Percentiles rank a stretch among this genome's conserved stretches.
Evolutionary conservation across 2,113 vertebrate species (phyloP).

Genomic region (Toxostoma redivivum): DNA sequence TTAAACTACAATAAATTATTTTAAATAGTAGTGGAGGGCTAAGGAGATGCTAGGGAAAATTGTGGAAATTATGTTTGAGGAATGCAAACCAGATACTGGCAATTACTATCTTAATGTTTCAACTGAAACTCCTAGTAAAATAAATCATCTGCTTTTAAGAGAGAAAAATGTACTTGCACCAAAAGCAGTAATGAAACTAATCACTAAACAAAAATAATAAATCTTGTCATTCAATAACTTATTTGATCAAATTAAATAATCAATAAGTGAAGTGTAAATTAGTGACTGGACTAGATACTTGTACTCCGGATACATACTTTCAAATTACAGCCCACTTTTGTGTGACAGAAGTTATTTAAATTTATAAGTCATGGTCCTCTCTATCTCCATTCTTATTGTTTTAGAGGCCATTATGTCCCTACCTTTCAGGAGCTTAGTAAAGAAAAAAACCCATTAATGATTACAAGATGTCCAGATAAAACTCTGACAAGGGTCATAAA

Average conservation of each 20-base stretch:
- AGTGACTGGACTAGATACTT: background rate
- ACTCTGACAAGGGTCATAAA: background rate
- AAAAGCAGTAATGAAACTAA: background rate
- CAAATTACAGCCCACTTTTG: background rate
- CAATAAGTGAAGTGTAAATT: background rate
- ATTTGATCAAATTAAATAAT: background rate
- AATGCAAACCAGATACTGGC: background rate
- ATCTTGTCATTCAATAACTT: background rate
- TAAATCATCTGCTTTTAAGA: background rate
- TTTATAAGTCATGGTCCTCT: background rate
- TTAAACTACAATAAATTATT: background rate
- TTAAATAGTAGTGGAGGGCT: background rate
- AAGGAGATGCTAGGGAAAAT: background rate
- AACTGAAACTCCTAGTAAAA: background rate
- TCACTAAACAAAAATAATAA: background rate
- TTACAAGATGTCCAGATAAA: background rate
- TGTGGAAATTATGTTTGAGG: background rate
- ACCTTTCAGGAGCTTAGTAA: background rate
- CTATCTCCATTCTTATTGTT: background rate
- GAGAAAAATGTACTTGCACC: background rate
- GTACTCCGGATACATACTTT: background rate
- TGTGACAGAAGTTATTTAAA: background rate
- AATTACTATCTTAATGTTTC: background rate
- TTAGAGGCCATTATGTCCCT: background rate
- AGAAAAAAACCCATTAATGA: constrained; percentile 25